Evolutionary conservation across 2,797 vertebrate species (phyloP), one percentile per base, ranked within the genome.

Genomic region (Cyprinella venusta): DNA sequence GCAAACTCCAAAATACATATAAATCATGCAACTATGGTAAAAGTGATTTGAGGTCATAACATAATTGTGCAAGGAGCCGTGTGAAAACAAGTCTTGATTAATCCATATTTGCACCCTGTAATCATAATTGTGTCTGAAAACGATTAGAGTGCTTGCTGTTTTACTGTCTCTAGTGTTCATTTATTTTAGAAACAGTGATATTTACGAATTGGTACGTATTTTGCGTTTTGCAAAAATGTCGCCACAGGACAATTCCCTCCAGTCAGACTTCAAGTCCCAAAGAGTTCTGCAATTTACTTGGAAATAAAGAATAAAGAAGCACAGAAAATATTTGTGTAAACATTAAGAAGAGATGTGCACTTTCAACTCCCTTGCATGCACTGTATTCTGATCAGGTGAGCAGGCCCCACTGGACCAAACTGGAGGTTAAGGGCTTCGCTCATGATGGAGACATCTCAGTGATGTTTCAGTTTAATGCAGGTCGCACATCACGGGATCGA

Each of bases 331-430:
- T 56, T 21, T 1, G 1, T 56, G 54, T n/a, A 21, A 80, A 85
- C 50, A 76, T 76, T 65, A 30, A 79, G 30, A 30, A 82, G 30
- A 26, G 52, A 54, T 67, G 70, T 13, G 21, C 42, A 52, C 45
- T 69, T 69, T 69, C n/a, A 74, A 67, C 40, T 50, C 8, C 40
- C 42, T 61, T 69, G 30, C 45, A 80, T 33, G 24, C 38, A 1
- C 33, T 45, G 38, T 61, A 61, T 80, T 61, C 67, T 48, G 38
- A 71, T 71, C 68, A 70, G 50, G 56, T 59, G 78, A 10, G 78
- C 36, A 56, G 18, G 12, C 24, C 78, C 50, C 10, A 6, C 36
- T 26, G 24, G 36, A 69, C 38, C 48, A 54, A 54, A 8, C 64
- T 6, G 1, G 65, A 69, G 65, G 65, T 70, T 40, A 79, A 68